A percentile compares a stretch with the other conserved stretches of the same genome.
These are phyloP conservation scores for Brachyptera putata DNA, from an alignment of 2,888 invertebrate genomes.

Conservation along the genomic window DNA sequence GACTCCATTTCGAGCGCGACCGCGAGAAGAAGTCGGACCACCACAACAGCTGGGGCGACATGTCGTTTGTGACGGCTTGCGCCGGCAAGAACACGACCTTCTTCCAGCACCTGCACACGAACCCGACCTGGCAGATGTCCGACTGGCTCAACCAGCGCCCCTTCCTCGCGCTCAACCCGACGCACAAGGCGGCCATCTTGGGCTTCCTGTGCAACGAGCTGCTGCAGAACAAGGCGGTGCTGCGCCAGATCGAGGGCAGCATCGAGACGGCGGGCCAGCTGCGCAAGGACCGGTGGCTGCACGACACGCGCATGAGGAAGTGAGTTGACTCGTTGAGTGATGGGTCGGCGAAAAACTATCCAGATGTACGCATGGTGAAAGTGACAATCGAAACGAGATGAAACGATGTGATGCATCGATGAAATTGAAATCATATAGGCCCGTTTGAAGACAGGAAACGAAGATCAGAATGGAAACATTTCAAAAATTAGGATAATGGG, in stretches of 20 bases:
- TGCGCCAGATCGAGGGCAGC: slow-evolving; percentile 83
- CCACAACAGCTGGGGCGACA: slow-evolving; percentile 46
- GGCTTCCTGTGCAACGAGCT: slow-evolving; percentile 93
- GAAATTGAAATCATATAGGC: too few species aligned
- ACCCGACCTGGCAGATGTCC: slow-evolving; percentile 74
- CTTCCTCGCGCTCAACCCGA: slow-evolving; percentile 79
- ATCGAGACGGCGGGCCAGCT: slow-evolving; percentile 82
- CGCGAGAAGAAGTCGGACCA: slow-evolving; percentile 79
- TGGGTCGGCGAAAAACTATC: too few species aligned
- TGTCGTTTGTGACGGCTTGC: slow-evolving; percentile 44
- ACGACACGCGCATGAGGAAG: slow-evolving; percentile 82
- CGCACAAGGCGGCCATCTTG: slow-evolving; percentile 81
- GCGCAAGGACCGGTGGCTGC: slow-evolving; percentile 85
- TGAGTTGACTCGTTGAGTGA: slow-evolving; percentile 47
- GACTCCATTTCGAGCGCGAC: slow-evolving; percentile 77
- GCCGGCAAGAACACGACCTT: slow-evolving; percentile 74
- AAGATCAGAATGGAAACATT: too few species aligned
- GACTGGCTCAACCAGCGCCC: slow-evolving; percentile 77
- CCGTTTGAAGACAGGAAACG: too few species aligned
- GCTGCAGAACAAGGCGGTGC: slow-evolving; percentile 85
- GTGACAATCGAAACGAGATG: too few species aligned
- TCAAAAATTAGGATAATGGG: too few species aligned
- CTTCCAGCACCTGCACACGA: slow-evolving; percentile 71
- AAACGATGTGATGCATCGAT: too few species aligned
- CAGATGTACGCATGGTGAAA: too few species aligned